These are phyloP conservation scores for Piprites chloris DNA, from an alignment of 2,113 vertebrate species.

Conservation along the genomic window DNA sequence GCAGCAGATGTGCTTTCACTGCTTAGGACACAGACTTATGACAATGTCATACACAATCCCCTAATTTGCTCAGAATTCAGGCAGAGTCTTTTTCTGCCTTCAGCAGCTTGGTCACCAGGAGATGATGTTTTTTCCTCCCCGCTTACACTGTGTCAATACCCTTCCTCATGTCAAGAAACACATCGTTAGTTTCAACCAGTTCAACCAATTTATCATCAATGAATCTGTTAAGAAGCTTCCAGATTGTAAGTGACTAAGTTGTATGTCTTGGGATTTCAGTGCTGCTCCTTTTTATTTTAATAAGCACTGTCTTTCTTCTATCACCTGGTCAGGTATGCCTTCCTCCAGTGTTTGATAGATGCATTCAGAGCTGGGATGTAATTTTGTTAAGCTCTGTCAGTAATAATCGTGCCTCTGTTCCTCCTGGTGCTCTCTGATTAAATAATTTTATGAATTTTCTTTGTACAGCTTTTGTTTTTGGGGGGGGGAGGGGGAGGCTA, in stretches of 20 bases:
- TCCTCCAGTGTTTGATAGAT: neutral
- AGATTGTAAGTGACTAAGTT: neutral
- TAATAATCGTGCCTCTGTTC: neutral
- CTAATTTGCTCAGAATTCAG: neutral
- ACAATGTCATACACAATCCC: neutral
- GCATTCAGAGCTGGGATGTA: neutral
- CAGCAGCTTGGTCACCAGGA: neutral
- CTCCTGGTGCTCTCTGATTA: neutral
- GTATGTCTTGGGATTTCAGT: neutral
- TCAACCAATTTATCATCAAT: neutral
- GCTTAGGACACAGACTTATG: neutral
- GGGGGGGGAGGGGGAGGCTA: too few relatives aligned
- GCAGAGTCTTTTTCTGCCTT: neutral
- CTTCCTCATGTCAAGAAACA: neutral
- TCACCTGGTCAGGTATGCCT: neutral
- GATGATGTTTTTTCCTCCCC: neutral
- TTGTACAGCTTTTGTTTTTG: neutral
- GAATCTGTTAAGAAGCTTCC: neutral
- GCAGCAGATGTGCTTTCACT: neutral
- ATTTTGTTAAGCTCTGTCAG: neutral
- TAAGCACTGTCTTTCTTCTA: neutral
- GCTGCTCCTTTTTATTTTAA: neutral
- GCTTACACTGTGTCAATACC: fast-evolving
- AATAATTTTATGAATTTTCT: neutral
- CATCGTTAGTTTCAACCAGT: neutral